Conservation (phyloP, 2,797 vertebrate genomes). For the Labeo calbasu region DNA sequence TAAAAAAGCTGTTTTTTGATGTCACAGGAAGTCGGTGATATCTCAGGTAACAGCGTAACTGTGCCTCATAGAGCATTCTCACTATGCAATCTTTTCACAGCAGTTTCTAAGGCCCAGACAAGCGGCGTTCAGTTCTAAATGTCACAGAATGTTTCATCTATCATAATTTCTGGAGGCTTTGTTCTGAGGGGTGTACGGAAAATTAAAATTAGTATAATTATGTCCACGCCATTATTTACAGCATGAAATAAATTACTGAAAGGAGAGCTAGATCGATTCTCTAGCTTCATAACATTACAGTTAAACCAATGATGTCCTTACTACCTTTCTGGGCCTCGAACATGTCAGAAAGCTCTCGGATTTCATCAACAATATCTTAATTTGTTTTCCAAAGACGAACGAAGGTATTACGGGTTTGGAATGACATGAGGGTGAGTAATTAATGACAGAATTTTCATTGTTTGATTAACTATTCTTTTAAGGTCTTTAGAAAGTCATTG, state of each 20-base stretch:
- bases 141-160: not conserved
- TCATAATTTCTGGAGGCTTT: not conserved
- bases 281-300: not conserved
- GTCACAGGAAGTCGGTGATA: slow-evolving; percentile 13
- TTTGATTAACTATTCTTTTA: not conserved
- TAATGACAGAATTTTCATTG: not conserved
- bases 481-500: too few species aligned
- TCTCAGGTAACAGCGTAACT: not conserved
- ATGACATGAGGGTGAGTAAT: not conserved
- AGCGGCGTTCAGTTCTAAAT: slow-evolving; percentile 3
- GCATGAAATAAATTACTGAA: not conserved
- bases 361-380: not conserved
- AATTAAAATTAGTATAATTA: not conserved
- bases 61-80: not conserved
- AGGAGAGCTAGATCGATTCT: not conserved
- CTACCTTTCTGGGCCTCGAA: not conserved
- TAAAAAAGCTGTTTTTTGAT: slow-evolving; percentile 18
- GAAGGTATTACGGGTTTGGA: too few species aligned
- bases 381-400: not conserved
- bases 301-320: not conserved
- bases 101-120: not conserved
- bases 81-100: not conserved
- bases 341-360: not conserved
- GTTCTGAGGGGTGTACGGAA: not conserved
- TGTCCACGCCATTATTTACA: not conserved